A percentile compares a stretch with the other conserved stretches of the same genome.
phyloP scores from a whole-genome alignment of 2,888 invertebrate genomes.

The Caenorhabditis sulstoni region DNA sequence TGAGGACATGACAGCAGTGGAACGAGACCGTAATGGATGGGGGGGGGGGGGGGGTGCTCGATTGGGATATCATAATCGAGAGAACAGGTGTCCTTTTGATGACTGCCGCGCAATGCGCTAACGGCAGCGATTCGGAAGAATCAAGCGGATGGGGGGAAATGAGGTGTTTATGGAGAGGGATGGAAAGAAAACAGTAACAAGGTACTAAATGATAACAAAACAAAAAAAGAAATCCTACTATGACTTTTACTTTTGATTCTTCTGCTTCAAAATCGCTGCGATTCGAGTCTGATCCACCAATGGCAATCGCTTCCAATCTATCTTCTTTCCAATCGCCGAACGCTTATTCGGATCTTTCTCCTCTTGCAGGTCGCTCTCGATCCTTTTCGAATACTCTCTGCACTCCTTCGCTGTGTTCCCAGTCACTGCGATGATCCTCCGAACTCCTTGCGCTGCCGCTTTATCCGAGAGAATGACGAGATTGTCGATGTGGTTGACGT shows the following conservation, averaged over 20 bases:
- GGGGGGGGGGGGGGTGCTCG: conserved; percentile 15
- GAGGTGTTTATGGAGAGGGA: conserved; percentile 5
- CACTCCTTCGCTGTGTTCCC: conserved; percentile 41
- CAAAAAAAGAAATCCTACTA: background rate
- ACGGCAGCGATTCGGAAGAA: conserved; percentile 16
- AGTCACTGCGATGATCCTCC: conserved; percentile 50
- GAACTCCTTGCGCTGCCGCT: conserved; percentile 36
- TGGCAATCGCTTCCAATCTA: conserved; percentile 54
- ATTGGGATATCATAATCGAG: conserved; percentile 45
- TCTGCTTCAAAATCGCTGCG: conserved; percentile 16
- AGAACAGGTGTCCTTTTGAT: conserved; percentile 46
- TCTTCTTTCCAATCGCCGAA: conserved; percentile 16
- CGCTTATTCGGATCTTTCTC: conserved; percentile 18
- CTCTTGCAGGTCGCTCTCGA: conserved; percentile 6
- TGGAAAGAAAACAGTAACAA: background rate
- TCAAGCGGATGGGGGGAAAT: background rate
- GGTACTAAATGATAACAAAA: background rate
- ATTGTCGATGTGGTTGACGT: conserved; percentile 16
- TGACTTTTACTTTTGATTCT: background rate
- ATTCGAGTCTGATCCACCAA: conserved; percentile 27
- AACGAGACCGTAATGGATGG: conserved; percentile 42
- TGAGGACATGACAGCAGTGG: conserved; percentile 13
- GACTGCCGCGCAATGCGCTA: conserved; percentile 47
- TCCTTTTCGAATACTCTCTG: conserved; percentile 23
- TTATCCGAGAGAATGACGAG: conserved; percentile 54